Evolutionary conservation across 1,140 invertebrate species (phyloP).

Genomic region (Carposina sasakii): DNA sequence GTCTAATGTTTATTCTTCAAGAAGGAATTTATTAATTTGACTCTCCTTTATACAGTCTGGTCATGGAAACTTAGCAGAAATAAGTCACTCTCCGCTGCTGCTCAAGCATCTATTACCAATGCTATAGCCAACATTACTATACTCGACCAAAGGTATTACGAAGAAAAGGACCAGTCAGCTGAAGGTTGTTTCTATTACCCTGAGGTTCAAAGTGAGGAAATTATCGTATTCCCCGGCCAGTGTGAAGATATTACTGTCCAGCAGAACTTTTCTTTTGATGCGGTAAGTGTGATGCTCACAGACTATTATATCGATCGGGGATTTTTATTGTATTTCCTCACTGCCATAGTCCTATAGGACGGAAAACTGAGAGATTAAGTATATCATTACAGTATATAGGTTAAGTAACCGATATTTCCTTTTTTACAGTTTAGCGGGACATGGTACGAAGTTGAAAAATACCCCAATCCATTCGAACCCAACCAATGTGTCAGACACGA

Average conservation of each 20-base stretch:
- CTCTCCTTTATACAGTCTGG: conserved; percentile 30
- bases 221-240: background rate
- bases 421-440: conserved; percentile 40
- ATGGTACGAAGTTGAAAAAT: conserved; percentile 47
- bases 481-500: conserved; percentile 42
- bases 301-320: too few relatives aligned
- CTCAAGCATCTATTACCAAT: conserved; percentile 22
- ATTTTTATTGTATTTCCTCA: too few relatives aligned
- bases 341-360: too few relatives aligned
- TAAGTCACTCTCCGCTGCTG: conserved; percentile 24
- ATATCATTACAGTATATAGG: too few relatives aligned
- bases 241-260: background rate
- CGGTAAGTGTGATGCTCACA: too few relatives aligned
- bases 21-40: too few relatives aligned
- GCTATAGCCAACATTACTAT: conserved; percentile 28
- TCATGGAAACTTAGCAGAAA: conserved; percentile 53
- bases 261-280: too few relatives aligned
- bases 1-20: too few relatives aligned
- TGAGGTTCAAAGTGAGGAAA: background rate
- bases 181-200: conserved; percentile 13
- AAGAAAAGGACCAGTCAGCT: conserved; percentile 24
- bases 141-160: conserved; percentile 37
- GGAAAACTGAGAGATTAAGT: too few relatives aligned
- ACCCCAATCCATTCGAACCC: conserved; percentile 34
- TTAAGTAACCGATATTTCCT: background rate